Conservation (phyloP, 1,140 invertebrate genomes). For the Chlorops oryzae region DNA sequence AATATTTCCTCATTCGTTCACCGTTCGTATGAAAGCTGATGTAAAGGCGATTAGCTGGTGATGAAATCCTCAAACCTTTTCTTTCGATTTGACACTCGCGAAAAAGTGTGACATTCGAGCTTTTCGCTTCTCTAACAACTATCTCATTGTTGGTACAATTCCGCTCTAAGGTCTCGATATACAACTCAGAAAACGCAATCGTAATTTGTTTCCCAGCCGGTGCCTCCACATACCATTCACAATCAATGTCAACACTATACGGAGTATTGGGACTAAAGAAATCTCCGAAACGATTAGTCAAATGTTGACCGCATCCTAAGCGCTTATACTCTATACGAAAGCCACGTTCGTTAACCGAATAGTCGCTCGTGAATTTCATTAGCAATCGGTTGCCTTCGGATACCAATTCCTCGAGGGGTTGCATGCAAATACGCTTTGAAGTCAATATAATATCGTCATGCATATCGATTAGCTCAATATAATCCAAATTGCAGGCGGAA, state of each 20-base stretch:
- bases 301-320: slow-evolving; percentile 43
- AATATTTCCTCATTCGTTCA: slow-evolving; percentile 55
- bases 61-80: slow-evolving; percentile 48
- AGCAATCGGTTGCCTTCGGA: slow-evolving; percentile 31
- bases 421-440: slow-evolving; percentile 50
- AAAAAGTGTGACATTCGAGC: slow-evolving; percentile 14
- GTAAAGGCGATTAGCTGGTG: slow-evolving; percentile 66
- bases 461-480: slow-evolving; percentile 50
- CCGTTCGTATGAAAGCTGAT: slow-evolving; percentile 62
- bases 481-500: slow-evolving; percentile 52
- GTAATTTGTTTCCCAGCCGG: slow-evolving; percentile 55
- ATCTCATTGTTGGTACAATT: slow-evolving; percentile 24
- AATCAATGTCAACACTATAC: slow-evolving; percentile 64
- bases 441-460: slow-evolving; percentile 20
- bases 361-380: slow-evolving; percentile 54
- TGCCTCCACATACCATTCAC: slow-evolving; percentile 66
- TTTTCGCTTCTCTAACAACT: slow-evolving; percentile 10
- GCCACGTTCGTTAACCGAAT: slow-evolving; percentile 25
- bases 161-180: slow-evolving; percentile 50
- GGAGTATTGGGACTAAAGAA: slow-evolving; percentile 33
- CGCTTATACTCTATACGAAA: slow-evolving; percentile 52
- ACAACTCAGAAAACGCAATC: slow-evolving; percentile 52
- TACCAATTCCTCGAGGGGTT: slow-evolving; percentile 7
- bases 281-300: slow-evolving; percentile 9
- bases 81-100: slow-evolving; percentile 24